phyloP scores from a whole-genome alignment of 2,797 vertebrate genomes.

The Xenentodon cancila region DNA sequence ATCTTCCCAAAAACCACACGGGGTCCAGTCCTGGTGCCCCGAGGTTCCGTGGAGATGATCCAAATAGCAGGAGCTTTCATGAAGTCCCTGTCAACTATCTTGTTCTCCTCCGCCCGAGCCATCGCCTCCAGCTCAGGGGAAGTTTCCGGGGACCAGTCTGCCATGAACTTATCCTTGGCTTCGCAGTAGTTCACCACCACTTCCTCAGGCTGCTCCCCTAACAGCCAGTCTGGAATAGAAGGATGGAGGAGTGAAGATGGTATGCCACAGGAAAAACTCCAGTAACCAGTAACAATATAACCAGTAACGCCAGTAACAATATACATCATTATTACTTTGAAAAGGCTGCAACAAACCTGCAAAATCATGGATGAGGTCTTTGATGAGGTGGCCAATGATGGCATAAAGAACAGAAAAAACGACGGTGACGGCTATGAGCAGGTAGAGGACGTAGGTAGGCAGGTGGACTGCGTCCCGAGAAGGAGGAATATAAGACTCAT shows the following conservation, averaged over 20 bases:
- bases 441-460: constrained; percentile 85
- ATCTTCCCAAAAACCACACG: constrained; percentile 75
- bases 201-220: constrained; percentile 87
- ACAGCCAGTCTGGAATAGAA: constrained; percentile 82
- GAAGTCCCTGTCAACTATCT: constrained; percentile 70
- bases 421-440: constrained; percentile 84
- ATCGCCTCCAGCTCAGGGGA: constrained; percentile 81
- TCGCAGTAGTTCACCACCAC: constrained; percentile 77
- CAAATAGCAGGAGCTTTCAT: constrained; percentile 73
- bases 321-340: not conserved
- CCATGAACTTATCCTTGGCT: constrained; percentile 81
- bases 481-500: constrained; percentile 86
- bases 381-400: constrained; percentile 94
- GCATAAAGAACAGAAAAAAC: constrained; percentile 88
- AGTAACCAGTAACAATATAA: not conserved
- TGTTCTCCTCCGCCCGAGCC: constrained; percentile 78
- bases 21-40: constrained; percentile 47
- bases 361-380: constrained; percentile 90
- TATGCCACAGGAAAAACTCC: not conserved
- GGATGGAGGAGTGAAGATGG: not conserved
- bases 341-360: constrained; percentile 78
- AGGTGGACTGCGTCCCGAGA: constrained; percentile 87
- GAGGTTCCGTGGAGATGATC: constrained; percentile 73
- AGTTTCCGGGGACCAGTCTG: constrained; percentile 79
- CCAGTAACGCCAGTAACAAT: not conserved